Evolutionary conservation across 2,797 vertebrate species (phyloP).

Genomic region (Sciurus vulgaris): DNA sequence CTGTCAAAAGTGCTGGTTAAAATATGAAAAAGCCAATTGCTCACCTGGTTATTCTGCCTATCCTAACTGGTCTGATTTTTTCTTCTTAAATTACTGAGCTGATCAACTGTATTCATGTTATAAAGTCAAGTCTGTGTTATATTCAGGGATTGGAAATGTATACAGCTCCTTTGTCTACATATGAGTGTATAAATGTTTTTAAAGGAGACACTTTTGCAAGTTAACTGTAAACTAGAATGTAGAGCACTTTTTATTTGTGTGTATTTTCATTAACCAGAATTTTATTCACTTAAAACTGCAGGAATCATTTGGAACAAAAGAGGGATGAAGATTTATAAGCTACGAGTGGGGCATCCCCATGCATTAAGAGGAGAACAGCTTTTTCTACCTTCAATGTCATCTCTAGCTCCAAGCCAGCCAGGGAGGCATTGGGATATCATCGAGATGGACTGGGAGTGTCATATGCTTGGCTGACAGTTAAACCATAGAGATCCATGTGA

Average conservation of each 20-base stretch:
- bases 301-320: background rate
- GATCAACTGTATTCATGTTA: background rate
- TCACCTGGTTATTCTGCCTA: background rate
- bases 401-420: constrained; percentile 89
- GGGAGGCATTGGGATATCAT: constrained; percentile 88
- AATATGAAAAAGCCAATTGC: background rate
- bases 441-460: constrained; percentile 91
- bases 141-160: background rate
- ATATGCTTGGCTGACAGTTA: constrained; percentile 91
- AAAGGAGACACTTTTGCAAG: background rate
- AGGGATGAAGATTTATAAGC: background rate
- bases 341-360: accelerated
- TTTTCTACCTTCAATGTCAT: background rate
- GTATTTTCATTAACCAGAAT: background rate
- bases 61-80: background rate
- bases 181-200: background rate
- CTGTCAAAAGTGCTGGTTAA: background rate
- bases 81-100: constrained; percentile 9
- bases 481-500: constrained; percentile 91
- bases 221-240: background rate
- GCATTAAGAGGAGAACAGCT: background rate
- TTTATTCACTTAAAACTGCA: constrained; percentile 6
- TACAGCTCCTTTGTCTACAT: background rate
- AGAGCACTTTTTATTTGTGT: background rate
- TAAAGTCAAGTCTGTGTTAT: background rate